A percentile compares a stretch with the other conserved stretches of the same genome.
phyloP scores from a whole-genome alignment of 2,113 vertebrate genomes.

The Aegypius monachus region DNA sequence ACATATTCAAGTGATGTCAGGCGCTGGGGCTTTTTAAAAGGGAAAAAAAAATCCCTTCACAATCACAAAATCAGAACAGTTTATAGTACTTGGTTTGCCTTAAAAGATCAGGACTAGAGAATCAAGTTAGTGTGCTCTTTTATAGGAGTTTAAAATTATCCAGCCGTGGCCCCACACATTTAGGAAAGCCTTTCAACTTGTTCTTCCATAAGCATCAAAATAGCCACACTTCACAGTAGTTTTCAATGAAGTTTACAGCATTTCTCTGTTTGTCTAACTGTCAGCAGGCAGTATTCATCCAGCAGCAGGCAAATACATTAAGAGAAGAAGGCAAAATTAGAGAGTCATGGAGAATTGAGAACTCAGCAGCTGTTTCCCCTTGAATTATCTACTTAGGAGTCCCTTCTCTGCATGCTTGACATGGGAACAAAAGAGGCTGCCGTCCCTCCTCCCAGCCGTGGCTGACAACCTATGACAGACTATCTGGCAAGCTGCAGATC shows the following conservation, averaged over 20 bases:
- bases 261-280: neutral
- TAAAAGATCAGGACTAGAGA: neutral
- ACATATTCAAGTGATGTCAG: neutral
- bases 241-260: neutral
- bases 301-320: slow-evolving; percentile 26
- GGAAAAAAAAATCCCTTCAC: neutral
- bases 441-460: slow-evolving; percentile 29
- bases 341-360: slow-evolving; percentile 26
- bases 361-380: slow-evolving; percentile 60
- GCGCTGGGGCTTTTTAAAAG: neutral
- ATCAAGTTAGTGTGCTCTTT: neutral
- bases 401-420: slow-evolving; percentile 34
- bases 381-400: slow-evolving; percentile 42
- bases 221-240: neutral
- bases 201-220: neutral
- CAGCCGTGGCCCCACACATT: neutral
- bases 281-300: neutral
- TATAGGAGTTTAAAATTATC: neutral
- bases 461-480: slow-evolving; percentile 57
- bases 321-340: slow-evolving; percentile 6
- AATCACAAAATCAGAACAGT: neutral
- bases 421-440: slow-evolving; percentile 47
- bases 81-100: neutral
- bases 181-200: neutral
- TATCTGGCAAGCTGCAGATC: slow-evolving; percentile 47